A percentile compares a stretch with the other conserved stretches of the same genome.
Conservation (phyloP, 2,888 invertebrate genomes). For the Diachrysia chrysitis region DNA sequence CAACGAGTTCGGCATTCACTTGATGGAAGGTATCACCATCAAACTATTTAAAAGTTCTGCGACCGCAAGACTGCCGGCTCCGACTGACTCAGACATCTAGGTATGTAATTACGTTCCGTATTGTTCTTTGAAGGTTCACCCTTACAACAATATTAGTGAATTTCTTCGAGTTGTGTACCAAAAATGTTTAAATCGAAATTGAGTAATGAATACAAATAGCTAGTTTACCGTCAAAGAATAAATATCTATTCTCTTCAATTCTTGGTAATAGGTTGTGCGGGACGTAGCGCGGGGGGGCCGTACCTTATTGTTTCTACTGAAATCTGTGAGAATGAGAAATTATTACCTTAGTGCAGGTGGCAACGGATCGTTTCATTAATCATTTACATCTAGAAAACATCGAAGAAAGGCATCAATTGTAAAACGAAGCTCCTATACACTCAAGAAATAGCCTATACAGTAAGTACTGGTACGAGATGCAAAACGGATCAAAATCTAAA, state of each 20-base stretch:
- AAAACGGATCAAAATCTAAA: slow-evolving; percentile 9
- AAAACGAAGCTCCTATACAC: not conserved
- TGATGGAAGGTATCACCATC: slow-evolving; percentile 24
- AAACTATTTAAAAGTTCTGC: slow-evolving; percentile 37
- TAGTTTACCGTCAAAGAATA: slow-evolving; percentile 38
- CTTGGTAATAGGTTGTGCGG: slow-evolving; percentile 30
- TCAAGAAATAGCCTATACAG: not conserved
- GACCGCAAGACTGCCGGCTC: not conserved
- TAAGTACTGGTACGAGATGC: not conserved
- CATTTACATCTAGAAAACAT: slow-evolving; percentile 15
- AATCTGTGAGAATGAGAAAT: slow-evolving; percentile 24
- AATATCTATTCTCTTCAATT: slow-evolving; percentile 30
- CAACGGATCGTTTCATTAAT: slow-evolving; percentile 13
- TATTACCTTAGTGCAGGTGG: slow-evolving; percentile 17
- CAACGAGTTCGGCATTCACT: slow-evolving; percentile 30
- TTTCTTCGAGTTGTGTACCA: slow-evolving; percentile 30
- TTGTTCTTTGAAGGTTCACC: slow-evolving; percentile 28
- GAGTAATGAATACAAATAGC: slow-evolving; percentile 50
- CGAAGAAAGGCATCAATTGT: not conserved
- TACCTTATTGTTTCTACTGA: slow-evolving; percentile 18
- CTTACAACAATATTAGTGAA: slow-evolving; percentile 29
- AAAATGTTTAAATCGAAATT: slow-evolving; percentile 47
- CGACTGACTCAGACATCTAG: slow-evolving; percentile 15
- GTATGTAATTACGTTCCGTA: slow-evolving; percentile 26
- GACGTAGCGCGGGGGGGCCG: slow-evolving; percentile 26